Base-by-base conservation (phyloP, 2,888 invertebrate species). In the Tachina grossa region DNA sequence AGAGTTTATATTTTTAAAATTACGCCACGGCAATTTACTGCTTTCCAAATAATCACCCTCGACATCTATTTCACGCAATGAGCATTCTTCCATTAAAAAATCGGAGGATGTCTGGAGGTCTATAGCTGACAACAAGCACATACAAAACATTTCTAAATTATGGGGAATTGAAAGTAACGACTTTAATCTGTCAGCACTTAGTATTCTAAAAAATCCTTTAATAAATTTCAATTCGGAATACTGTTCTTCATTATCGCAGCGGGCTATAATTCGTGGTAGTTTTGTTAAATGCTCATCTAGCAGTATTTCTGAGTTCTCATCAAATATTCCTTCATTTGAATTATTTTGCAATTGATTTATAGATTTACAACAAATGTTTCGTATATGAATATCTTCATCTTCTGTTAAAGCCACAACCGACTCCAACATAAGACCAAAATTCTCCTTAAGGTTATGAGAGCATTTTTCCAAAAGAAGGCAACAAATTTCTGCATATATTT, bases 391-490 rank as follows among this genome's bases (percentile, higher is more conserved):
- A 10, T 94, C 94, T 19, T 94, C 94, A 92, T 97, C 96, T 90
- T 95, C 95, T 0, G 95, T 94, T 43, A 97, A 92, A 0, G 95
- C 93, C 85, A 97, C 94, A 9, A 96, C 91, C 47, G 95, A 94
- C 91, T 96, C 96, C 4, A 96, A 91, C 9, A 95, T 93, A 85
- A 94, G 92, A n/a, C 94, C 92, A 65, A 95, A 93, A 69, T 95
- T 95, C 0, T 93, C 92, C 22, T 94, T 93, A 93, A 96, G 94
- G 84, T 95, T 95, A 82, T 95, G 95, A 80, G 85, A 92, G 88
- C 96, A 96, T 87, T 94, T 94, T 13, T 93, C 91, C 1, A 96
- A 90, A 51, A 96, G 89, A 69, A 94, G 91, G 55, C 93, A 91
- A 88, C 95, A 95, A 89, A 94, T 93, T n/a, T 93, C 91, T 0